A percentile compares a stretch with the other conserved stretches of the same genome.
Evolutionary conservation across 1,140 invertebrate species (phyloP).

Genomic region (Drosophila tani): DNA sequence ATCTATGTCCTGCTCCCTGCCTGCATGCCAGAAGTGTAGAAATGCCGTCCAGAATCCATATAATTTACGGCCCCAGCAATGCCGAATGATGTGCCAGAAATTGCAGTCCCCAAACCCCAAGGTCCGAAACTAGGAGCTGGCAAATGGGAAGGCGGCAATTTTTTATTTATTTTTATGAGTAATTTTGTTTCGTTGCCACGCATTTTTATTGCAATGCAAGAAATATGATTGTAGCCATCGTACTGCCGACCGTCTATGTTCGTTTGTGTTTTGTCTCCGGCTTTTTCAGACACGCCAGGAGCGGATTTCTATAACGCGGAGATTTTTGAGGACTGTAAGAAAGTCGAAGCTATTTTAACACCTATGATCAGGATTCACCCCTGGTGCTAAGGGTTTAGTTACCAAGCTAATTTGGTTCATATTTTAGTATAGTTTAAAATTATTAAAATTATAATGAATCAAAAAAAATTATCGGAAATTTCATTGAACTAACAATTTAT

Average conservation of each 20-base stretch:
- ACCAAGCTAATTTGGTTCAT: no score
- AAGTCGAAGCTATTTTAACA: no score
- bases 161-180: slow-evolving; percentile 79
- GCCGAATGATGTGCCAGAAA: slow-evolving; percentile 74
- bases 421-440: no score
- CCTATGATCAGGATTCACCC: no score
- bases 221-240: slow-evolving; percentile 70
- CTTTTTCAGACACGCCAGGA: slow-evolving; percentile 9
- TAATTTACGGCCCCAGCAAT: slow-evolving; percentile 67
- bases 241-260: slow-evolving; percentile 24
- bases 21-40: slow-evolving; percentile 36
- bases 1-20: slow-evolving; percentile 12
- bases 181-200: slow-evolving; percentile 69
- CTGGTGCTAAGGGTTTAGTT: no score
- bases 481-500: no score
- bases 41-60: slow-evolving; percentile 54
- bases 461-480: no score
- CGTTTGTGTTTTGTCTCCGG: slow-evolving; percentile 31
- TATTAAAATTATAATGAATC: no score
- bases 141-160: slow-evolving; percentile 48
- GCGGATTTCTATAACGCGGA: not conserved
- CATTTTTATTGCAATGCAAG: slow-evolving; percentile 72
- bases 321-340: no score
- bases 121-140: slow-evolving; percentile 9
- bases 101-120: slow-evolving; percentile 44